Evolutionary conservation across 2,113 vertebrate genomes (phyloP), one percentile per base, ranked within the genome.

Genomic region (Amphilophus citrinellus): DNA sequence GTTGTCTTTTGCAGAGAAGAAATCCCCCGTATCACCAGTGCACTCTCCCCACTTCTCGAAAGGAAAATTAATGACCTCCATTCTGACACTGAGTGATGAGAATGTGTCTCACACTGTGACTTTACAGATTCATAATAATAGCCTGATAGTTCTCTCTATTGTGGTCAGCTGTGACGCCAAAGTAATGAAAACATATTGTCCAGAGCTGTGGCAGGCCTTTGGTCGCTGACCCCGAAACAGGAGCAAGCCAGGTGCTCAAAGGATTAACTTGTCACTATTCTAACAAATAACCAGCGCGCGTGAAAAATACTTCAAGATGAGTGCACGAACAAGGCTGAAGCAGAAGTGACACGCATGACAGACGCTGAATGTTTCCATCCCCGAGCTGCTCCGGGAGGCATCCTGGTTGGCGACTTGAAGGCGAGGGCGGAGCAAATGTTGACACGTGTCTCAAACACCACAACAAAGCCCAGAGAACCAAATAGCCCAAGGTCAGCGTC

Each of bases 381-480:
- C 37, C 4, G 0, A 61, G 65, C 80, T 83, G 84, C 82, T 89
- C 56, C 44, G 18, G 80, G 75, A 32, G 77, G 66, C 85, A 60
- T 57, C 22, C 82, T 37, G 59, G 60, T 80, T 75, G 84, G 83
- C 6, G 61, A 80, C 63, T 85, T 27, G 24, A 75, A 63, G 80
- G 73, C 27, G 62, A 61, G 61, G 90, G 87, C 18, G 82, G 86
- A 88, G 85, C 76, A 73, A 86, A 77, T 2, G 11, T 78, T 13
- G 88, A 94, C 91, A 92, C 91, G 89, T 87, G 94, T 93, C 93
- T 92, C 68, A 82, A 75, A 90, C 84, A 90, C 92, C 91, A 93
- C 92, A 95, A 93, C 87, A 94, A 92, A 93, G 83, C 90, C 82
- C 86, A 87, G 75, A 24, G 90, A 84, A 91, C 87, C 86, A 94